Evolutionary conservation across 2,888 invertebrate species (phyloP).

Genomic region (Phalera bucephala): DNA sequence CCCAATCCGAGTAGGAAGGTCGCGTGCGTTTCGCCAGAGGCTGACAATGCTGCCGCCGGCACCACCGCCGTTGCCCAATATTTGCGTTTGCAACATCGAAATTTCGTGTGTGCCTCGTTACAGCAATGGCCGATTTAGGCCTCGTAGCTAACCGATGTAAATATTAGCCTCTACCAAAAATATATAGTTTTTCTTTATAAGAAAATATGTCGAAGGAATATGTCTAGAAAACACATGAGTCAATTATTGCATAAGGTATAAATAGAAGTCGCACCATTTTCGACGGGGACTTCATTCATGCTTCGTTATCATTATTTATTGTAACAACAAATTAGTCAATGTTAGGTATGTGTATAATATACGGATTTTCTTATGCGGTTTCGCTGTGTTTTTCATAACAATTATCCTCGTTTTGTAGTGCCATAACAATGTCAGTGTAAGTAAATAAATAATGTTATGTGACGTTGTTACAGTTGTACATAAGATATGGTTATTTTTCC

Average conservation of each 20-base stretch:
- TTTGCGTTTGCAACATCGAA: slow-evolving; percentile 74
- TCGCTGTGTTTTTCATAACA: slow-evolving; percentile 26
- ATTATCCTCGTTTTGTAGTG: slow-evolving; percentile 23
- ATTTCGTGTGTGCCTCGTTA: slow-evolving; percentile 76
- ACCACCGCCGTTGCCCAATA: slow-evolving; percentile 66
- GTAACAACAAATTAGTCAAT: slow-evolving; percentile 36
- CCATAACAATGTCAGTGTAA: slow-evolving; percentile 8
- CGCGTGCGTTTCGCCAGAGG: slow-evolving; percentile 73
- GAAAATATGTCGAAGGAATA: neutral
- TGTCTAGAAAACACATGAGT: slow-evolving; percentile 19
- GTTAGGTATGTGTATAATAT: slow-evolving; percentile 14
- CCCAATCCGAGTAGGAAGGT: slow-evolving; percentile 76
- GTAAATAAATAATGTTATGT: slow-evolving; percentile 19
- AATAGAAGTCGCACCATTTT: slow-evolving; percentile 10
- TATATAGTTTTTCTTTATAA: too few species aligned
- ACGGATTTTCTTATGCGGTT: slow-evolving; percentile 32
- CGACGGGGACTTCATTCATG: slow-evolving; percentile 28
- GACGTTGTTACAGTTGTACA: slow-evolving; percentile 11
- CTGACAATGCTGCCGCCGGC: slow-evolving; percentile 71
- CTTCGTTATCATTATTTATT: slow-evolving; percentile 20
- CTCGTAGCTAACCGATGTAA: slow-evolving; percentile 19
- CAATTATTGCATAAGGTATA: slow-evolving; percentile 23
- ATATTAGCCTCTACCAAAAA: too few species aligned
- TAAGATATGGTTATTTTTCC: slow-evolving; percentile 5
- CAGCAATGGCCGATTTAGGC: slow-evolving; percentile 59